A percentile compares a stretch with the other conserved stretches of the same genome.
Evolutionary conservation across 2,113 vertebrate genomes (phyloP).

Genomic region (Anhinga rufa): DNA sequence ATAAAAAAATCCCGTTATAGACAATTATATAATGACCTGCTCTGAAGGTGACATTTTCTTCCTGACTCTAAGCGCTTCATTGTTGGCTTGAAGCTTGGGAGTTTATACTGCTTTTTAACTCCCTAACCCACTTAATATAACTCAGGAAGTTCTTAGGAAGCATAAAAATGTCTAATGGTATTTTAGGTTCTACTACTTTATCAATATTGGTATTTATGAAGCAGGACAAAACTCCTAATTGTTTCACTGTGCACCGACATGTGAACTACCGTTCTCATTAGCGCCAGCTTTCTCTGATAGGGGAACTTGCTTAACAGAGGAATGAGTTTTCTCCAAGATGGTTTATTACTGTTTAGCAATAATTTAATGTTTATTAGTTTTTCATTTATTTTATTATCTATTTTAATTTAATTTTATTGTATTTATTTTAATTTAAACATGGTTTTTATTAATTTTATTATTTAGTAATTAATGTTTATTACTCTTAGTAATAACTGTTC

Average conservation of each 20-base stretch:
- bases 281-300: neutral
- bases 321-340: neutral
- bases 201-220: slow-evolving; percentile 40
- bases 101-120: slow-evolving; percentile 8
- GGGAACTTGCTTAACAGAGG: neutral
- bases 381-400: no score
- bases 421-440: no score
- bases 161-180: neutral
- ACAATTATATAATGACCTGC: neutral
- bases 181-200: neutral
- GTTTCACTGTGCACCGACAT: neutral
- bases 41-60: neutral
- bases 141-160: neutral
- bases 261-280: neutral
- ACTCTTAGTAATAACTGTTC: neutral
- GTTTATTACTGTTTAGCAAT: neutral
- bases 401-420: no score
- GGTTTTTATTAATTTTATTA: no score
- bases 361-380: neutral
- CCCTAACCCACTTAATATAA: neutral
- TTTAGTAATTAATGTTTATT: neutral
- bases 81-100: neutral
- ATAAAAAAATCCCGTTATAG: neutral
- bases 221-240: neutral
- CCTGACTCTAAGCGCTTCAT: neutral